Evolutionary conservation across 2,113 vertebrate genomes (phyloP).

Genomic region (Platichthys stellatus): DNA sequence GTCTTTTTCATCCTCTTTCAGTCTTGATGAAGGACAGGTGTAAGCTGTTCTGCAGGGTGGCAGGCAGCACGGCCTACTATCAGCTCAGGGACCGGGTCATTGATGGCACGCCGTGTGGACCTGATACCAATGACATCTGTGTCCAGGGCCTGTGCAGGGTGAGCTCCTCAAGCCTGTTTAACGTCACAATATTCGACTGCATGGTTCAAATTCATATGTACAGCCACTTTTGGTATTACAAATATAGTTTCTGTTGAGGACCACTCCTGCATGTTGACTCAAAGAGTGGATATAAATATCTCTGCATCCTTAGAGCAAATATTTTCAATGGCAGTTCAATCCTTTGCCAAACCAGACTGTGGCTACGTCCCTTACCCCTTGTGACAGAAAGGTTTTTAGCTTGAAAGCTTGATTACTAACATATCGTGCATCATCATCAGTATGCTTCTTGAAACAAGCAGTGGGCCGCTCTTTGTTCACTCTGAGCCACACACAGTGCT

Average conservation of each 20-base stretch:
- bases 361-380: slow-evolving; percentile 11
- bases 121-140: slow-evolving; percentile 97
- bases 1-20: slow-evolving; percentile 64
- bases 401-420: slow-evolving; percentile 43
- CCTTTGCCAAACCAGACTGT: slow-evolving; percentile 9
- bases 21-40: slow-evolving; percentile 99
- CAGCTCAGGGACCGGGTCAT: slow-evolving; percentile 96
- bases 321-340: neutral
- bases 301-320: slow-evolving; percentile 9
- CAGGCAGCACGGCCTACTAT: slow-evolving; percentile 95
- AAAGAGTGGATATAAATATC: neutral
- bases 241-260: neutral
- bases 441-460: slow-evolving; percentile 15
- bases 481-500: slow-evolving; percentile 39
- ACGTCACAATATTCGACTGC: too few relatives aligned
- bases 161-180: slow-evolving; percentile 41
- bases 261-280: neutral
- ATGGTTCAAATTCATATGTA: neutral
- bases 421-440: slow-evolving; percentile 20
- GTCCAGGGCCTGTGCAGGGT: slow-evolving; percentile 98
- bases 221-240: neutral
- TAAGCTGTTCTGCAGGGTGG: slow-evolving; percentile 97
- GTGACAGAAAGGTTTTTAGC: slow-evolving; percentile 23
- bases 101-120: slow-evolving; percentile 96
- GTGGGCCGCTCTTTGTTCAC: slow-evolving; percentile 14